Conservation (phyloP, 2,797 vertebrate species). For the Propithecus deckenii region DNA sequence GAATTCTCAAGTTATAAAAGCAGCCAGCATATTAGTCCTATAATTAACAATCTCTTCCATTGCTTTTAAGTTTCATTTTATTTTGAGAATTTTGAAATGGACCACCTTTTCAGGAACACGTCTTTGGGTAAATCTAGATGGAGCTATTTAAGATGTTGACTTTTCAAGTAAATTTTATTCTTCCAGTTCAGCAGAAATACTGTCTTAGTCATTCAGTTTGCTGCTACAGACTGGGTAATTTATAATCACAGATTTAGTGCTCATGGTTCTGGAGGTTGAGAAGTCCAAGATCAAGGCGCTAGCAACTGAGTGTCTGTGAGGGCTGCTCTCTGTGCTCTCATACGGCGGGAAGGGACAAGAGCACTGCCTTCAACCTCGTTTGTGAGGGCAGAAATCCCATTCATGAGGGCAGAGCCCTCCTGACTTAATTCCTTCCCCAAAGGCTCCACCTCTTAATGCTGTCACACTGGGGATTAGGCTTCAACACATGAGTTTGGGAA, state of each 20-base stretch:
- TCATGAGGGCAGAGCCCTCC: background rate
- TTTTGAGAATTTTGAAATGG: slow-evolving; percentile 38
- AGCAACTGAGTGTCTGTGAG: background rate
- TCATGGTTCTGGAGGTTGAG: background rate
- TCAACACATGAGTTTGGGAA: background rate
- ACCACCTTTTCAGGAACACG: background rate
- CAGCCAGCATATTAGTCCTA: background rate
- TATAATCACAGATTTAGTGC: background rate
- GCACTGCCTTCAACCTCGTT: no score
- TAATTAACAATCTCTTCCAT: background rate
- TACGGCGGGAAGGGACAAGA: background rate
- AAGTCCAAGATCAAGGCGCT: background rate
- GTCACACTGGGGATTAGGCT: background rate
- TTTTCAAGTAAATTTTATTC: slow-evolving; percentile 26
- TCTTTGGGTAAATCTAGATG: background rate
- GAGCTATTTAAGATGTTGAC: background rate
- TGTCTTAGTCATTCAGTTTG: background rate
- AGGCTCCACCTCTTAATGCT: background rate
- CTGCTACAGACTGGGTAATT: background rate
- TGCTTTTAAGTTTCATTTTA: slow-evolving; percentile 35
- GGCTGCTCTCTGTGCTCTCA: background rate
- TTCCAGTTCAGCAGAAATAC: background rate
- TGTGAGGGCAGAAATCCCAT: background rate
- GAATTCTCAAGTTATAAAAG: background rate
- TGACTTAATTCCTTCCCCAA: background rate